A percentile compares a stretch with the other conserved stretches of the same genome.
These are phyloP conservation scores for Neomorphus geoffroyi DNA, from an alignment of 2,797 vertebrate genomes.

Conservation along the genomic window DNA sequence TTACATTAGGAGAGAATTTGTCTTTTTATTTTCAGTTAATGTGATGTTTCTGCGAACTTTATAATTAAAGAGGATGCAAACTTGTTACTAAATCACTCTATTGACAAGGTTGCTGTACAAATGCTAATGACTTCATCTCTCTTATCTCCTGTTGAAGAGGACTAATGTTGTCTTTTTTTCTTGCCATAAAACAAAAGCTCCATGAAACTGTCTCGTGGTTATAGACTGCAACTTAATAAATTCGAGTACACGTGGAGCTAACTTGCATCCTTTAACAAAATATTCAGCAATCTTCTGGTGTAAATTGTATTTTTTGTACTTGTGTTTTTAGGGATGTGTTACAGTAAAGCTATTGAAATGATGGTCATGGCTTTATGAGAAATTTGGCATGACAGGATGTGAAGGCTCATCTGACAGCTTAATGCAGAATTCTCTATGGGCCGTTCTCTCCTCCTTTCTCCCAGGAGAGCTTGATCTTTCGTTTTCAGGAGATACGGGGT, in stretches of 20 bases:
- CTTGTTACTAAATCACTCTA: constrained; percentile 3
- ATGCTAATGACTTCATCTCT: constrained; percentile 10
- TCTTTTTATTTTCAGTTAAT: constrained; percentile 12
- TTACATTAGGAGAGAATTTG: background rate
- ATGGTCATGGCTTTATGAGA: background rate
- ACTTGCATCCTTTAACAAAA: background rate
- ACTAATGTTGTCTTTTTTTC: background rate
- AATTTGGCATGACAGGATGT: background rate
- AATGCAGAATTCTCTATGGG: background rate
- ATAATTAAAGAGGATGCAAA: constrained; percentile 16
- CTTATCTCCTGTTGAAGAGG: background rate
- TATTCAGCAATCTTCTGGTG: background rate
- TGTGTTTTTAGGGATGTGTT: background rate
- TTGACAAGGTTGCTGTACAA: background rate
- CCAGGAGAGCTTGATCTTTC: background rate
- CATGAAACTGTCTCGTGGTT: background rate
- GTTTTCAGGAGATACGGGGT: background rate
- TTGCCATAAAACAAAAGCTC: constrained; percentile 1
- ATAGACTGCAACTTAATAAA: constrained; percentile 5
- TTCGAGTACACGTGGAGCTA: background rate
- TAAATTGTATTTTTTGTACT: background rate
- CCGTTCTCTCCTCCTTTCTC: background rate
- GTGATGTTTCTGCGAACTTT: background rate
- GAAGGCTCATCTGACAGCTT: background rate
- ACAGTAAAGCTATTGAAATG: background rate